phyloP scores from a whole-genome alignment of 2,888 invertebrate genomes.

The Volucella inanis region DNA sequence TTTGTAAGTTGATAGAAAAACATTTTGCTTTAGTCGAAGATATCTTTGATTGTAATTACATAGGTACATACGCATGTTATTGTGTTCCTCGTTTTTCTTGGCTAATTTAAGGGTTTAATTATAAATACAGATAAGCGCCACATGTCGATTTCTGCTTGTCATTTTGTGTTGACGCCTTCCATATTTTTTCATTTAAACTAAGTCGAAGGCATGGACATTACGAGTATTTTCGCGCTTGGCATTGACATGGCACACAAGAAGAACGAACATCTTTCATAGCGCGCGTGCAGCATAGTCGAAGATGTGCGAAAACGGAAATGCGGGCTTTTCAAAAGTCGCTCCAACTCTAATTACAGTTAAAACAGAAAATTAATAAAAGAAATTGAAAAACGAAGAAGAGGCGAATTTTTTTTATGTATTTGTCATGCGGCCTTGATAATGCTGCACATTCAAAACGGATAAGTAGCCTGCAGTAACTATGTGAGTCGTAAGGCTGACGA shows the following conservation, averaged over 20 bases:
- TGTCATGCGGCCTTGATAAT: conserved; percentile 69
- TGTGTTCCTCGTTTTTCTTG: background rate
- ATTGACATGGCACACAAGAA: conserved; percentile 14
- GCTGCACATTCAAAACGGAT: conserved; percentile 49
- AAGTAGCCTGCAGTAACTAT: conserved; percentile 24
- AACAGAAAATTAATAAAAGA: conserved; percentile 23
- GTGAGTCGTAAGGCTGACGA: conserved; percentile 54
- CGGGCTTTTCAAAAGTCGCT: conserved; percentile 65
- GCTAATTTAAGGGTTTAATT: conserved; percentile 44
- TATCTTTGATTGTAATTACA: too few relatives aligned
- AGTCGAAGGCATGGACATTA: background rate
- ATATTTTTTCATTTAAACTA: conserved; percentile 31
- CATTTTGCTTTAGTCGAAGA: too few relatives aligned
- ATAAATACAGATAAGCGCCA: conserved; percentile 60
- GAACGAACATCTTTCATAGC: conserved; percentile 35
- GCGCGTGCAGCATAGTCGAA: conserved; percentile 41
- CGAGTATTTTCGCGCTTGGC: conserved; percentile 9
- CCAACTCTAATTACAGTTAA: conserved; percentile 63
- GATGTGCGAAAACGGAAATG: conserved; percentile 74
- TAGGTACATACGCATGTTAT: background rate
- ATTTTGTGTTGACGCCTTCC: conserved; percentile 27
- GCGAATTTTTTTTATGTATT: conserved; percentile 47
- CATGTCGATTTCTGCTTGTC: conserved; percentile 57
- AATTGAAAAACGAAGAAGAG: conserved; percentile 14
- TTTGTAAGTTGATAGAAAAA: too few relatives aligned